phyloP scores from a whole-genome alignment of 1,140 invertebrate genomes.

The Drosophila bocqueti region DNA sequence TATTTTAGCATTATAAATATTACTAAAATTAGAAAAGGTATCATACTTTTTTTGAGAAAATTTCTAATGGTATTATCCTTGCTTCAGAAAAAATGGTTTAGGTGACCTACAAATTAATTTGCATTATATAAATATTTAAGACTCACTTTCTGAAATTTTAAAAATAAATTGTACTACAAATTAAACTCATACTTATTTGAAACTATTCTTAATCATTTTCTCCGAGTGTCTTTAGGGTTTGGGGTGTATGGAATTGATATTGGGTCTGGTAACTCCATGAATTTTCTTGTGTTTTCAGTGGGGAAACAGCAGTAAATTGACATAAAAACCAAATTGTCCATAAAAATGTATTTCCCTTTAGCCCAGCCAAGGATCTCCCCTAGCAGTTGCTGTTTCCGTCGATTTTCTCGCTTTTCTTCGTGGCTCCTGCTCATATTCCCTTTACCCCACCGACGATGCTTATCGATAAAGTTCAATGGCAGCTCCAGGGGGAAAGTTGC shows the following conservation, averaged over 20 bases:
- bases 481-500: conserved; percentile 42
- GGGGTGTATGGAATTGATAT: conserved; percentile 32
- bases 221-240: background rate
- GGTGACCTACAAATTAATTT: too few species aligned
- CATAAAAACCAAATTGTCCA: conserved; percentile 84
- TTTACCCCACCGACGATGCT: conserved; percentile 49
- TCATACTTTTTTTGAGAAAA: too few species aligned
- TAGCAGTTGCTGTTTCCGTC: conserved; percentile 34
- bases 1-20: too few species aligned
- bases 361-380: conserved; percentile 64
- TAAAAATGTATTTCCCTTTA: conserved; percentile 83
- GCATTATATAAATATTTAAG: background rate
- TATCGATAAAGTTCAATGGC: conserved; percentile 81
- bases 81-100: too few species aligned
- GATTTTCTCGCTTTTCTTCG: conserved; percentile 22
- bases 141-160: background rate
- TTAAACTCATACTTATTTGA: rapidly evolving
- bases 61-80: too few species aligned
- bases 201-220: background rate
- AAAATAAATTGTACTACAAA: background rate
- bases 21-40: too few species aligned
- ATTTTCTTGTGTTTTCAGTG: conserved; percentile 80
- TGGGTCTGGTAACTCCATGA: conserved; percentile 72
- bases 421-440: conserved; percentile 1
- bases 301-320: conserved; percentile 81